These are phyloP conservation scores for Colletes gigas DNA, from an alignment of 1,140 invertebrate species.

Conservation along the genomic window DNA sequence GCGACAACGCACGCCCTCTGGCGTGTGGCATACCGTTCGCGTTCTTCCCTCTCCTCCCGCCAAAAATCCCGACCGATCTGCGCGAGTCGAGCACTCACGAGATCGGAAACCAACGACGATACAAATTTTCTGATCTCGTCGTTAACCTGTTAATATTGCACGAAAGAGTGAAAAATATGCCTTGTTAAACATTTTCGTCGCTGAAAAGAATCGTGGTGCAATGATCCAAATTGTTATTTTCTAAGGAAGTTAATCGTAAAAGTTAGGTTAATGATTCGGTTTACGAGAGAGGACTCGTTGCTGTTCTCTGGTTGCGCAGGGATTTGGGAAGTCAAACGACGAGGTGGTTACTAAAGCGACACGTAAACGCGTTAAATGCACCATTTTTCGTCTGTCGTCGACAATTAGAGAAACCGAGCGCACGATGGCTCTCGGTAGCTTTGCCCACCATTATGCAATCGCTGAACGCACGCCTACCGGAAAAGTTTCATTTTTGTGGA, in stretches of 20 bases:
- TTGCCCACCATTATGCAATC: conserved; percentile 36
- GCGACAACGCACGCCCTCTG: not conserved
- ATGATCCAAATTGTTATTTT: no score
- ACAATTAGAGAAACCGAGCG: conserved; percentile 40
- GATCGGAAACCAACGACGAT: not conserved
- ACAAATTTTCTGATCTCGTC: not conserved
- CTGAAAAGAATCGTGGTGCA: no score
- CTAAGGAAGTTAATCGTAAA: no score
- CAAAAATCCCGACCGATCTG: not conserved
- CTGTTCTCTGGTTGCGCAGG: not conserved
- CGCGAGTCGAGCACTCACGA: not conserved
- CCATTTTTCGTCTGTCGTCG: conserved; percentile 41
- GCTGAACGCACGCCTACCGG: conserved; percentile 48
- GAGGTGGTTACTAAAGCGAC: not conserved
- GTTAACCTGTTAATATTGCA: not conserved
- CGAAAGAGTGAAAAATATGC: no score
- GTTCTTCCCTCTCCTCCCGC: not conserved
- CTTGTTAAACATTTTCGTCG: no score
- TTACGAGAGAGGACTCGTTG: no score
- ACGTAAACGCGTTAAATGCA: conserved; percentile 44
- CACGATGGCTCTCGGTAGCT: conserved; percentile 21
- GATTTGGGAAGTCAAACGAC: conserved; percentile 15
- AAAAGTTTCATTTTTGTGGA: conserved; percentile 61
- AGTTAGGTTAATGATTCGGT: no score
- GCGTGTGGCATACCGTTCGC: not conserved